These are phyloP conservation scores for Xyliphius kryptos DNA, from an alignment of 2,113 vertebrate genomes.

Conservation along the genomic window DNA sequence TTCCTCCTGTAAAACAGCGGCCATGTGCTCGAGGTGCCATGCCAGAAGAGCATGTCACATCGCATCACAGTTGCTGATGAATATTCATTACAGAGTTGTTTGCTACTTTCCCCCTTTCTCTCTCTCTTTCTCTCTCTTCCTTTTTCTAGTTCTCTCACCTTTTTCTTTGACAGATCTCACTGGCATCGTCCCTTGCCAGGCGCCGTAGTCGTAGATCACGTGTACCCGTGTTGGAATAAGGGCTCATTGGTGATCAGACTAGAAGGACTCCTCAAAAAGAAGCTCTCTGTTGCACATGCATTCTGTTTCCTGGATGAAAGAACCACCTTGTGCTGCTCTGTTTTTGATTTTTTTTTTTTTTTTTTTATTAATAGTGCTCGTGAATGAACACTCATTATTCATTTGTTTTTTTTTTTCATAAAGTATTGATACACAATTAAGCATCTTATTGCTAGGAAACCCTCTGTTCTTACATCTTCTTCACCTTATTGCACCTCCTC, in stretches of 20 bases:
- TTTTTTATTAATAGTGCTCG: neutral
- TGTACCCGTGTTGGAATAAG: conserved; percentile 15
- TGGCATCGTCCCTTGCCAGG: conserved; percentile 28
- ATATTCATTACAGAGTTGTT: conserved; percentile 62
- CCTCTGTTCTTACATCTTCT: neutral
- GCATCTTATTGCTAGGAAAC: conserved; percentile 2
- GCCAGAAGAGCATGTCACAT: conserved; percentile 66
- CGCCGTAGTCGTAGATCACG: conserved; percentile 9
- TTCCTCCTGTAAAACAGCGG: conserved; percentile 56
- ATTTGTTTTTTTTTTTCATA: neutral
- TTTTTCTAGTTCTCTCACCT: conserved; percentile 26
- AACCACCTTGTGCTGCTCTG: too few relatives aligned
- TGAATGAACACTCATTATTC: neutral
- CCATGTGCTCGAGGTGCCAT: conserved; percentile 59
- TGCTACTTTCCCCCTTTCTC: conserved; percentile 29
- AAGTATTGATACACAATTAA: neutral
- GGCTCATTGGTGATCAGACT: conserved; percentile 16
- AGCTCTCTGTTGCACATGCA: conserved; percentile 4
- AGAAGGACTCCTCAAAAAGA: neutral
- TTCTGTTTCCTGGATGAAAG: too few relatives aligned
- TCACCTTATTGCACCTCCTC: conserved; percentile 7
- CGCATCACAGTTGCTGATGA: conserved; percentile 68
- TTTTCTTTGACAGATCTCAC: conserved; percentile 34
- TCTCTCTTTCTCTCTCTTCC: conserved; percentile 6
- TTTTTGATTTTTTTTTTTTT: too few relatives aligned